phyloP scores from a whole-genome alignment of 1,140 invertebrate species.

The Lasioglossum albipes region DNA sequence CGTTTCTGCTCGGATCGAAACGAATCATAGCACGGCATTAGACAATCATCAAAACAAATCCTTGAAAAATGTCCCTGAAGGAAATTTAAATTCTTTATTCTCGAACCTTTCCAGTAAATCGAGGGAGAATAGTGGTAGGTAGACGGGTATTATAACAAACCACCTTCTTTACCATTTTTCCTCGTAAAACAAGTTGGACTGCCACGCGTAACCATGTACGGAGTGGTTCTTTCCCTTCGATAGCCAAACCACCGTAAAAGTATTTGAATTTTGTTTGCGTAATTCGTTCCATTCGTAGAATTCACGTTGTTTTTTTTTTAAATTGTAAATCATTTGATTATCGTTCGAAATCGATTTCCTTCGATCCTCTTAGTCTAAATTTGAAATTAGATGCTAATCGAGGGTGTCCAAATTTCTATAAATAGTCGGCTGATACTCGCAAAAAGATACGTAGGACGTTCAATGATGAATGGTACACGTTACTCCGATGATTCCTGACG shows the following conservation, averaged over 20 bases:
- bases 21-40: constrained; percentile 50
- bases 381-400: not conserved
- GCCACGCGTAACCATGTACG: constrained; percentile 70
- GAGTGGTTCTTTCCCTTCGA: constrained; percentile 30
- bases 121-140: constrained; percentile 80
- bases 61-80: constrained; percentile 60
- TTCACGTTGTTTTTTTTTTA: not conserved
- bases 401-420: not conserved
- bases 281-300: not conserved
- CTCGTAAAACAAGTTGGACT: constrained; percentile 76
- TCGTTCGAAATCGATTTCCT: not conserved
- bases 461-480: not conserved
- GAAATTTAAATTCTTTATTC: constrained; percentile 77
- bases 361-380: too few relatives aligned
- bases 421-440: not conserved
- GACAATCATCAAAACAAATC: constrained; percentile 51
- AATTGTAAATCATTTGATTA: not conserved
- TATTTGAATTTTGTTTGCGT: not conserved
- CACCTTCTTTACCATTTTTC: constrained; percentile 71
- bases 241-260: not conserved
- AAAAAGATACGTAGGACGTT: not conserved
- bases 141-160: constrained; percentile 76
- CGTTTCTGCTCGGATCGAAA: constrained; percentile 13
- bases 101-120: constrained; percentile 80
- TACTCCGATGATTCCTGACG: too few relatives aligned